Evolutionary conservation across 2,888 invertebrate species (phyloP), one percentile per base, ranked within the genome.

Genomic region (Trilocha varians): DNA sequence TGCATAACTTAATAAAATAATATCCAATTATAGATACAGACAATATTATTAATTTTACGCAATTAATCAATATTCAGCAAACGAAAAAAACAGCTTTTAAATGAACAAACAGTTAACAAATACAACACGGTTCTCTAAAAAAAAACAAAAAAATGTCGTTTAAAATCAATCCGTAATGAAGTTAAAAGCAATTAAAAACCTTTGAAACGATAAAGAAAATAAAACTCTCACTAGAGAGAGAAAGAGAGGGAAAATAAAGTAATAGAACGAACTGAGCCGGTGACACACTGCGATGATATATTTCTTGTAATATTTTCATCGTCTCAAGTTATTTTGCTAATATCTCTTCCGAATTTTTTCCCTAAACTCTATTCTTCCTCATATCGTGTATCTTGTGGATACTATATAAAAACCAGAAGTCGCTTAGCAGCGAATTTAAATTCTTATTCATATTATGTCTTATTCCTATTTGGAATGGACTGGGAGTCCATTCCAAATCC

Each of bases 221-320:
- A 47, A 48, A 53, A 40, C 38, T 44, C 16, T n/a, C 44, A 44
- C 44, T 41, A 42, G 44, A 25, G 33, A 34, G 40, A 43, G n/a
- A n/a, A n/a, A n/a, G n/a, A n/a, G n/a, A 38, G 39, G 45, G 41
- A 45, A 45, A 46, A 48, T 48, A 50, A 44, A 53, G 41, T 45
- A 52, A 52, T 41, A 46, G 41, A 42, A 13, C 15, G 32, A 32
- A 42, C 11, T 9, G 11, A 11, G 25, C 2, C 25, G 25, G 25
- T 25, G 8, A 25, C 25, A 25, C 25, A 25, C 25, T 11, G 5
- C 25, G 18, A 4, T 18, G 18, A 18, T 18, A 18, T 8, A 18
- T 18, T 5, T n/a, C n/a, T n/a, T n/a, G 18, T 18, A 18, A 18
- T 18, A 18, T 5, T 8, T 4, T 4, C 11, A 25, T 11, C 8